Percentiles rank a stretch among this genome's conserved stretches.
Evolutionary conservation across 30 jellyfish, hydroid and myxozoan genomes (phyloP).

Genomic region (Hydractinia symbiolongicarpus): DNA sequence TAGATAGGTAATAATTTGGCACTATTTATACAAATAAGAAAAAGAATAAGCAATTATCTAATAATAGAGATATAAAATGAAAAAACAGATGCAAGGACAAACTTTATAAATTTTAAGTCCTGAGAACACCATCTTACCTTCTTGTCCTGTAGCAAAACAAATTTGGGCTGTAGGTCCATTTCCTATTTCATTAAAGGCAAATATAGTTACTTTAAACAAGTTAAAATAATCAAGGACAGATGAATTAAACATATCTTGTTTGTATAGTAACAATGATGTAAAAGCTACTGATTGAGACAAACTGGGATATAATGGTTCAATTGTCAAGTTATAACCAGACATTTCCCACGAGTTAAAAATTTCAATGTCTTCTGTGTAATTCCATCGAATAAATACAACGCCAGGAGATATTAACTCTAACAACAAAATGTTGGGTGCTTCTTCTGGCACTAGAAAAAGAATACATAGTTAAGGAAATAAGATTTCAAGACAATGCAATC

Average conservation of each 20-base stretch:
- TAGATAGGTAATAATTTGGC: no score
- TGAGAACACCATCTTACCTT: neutral
- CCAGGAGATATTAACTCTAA: constrained; percentile 11
- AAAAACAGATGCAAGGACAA: neutral
- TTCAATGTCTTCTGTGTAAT: constrained; percentile 28
- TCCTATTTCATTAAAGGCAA: neutral
- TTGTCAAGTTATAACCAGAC: neutral
- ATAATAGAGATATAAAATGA: no score
- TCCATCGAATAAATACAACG: neutral
- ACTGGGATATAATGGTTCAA: neutral
- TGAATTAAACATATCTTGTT: neutral
- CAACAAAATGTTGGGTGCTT: constrained; percentile 25
- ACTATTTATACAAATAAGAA: no score
- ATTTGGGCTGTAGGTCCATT: neutral
- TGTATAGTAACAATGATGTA: no score
- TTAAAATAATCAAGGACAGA: constrained; percentile 1
- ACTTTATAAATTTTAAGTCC: neutral
- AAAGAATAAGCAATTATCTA: no score
- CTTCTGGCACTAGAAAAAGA: constrained; percentile 46
- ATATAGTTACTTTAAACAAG: neutral
- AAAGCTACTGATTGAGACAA: no score
- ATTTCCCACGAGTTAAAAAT: neutral
- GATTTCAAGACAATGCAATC: no score
- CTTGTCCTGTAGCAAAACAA: constrained; percentile 1
- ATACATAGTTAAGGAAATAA: neutral